phyloP scores from a whole-genome alignment of 1,140 invertebrate genomes.

The Meloidogyne chitwoodi region DNA sequence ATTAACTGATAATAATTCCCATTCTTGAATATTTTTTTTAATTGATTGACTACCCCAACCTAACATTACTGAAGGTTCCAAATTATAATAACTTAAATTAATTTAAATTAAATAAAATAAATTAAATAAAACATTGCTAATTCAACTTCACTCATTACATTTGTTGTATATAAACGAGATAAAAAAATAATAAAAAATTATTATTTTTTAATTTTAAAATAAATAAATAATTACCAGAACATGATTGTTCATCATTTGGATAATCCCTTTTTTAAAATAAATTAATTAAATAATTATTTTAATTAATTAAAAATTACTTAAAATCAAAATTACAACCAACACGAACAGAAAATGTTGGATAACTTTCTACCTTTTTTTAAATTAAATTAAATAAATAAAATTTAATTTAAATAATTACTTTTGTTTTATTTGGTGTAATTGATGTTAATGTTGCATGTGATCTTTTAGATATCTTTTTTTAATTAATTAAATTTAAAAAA shows the following conservation, averaged over 20 bases:
- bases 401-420: neutral
- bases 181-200: neutral
- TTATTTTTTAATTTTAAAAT: neutral
- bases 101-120: conserved; percentile 24
- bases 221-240: conserved; percentile 2
- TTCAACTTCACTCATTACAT: conserved; percentile 43
- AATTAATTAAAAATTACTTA: conserved; percentile 14
- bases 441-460: conserved; percentile 53
- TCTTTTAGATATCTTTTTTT: conserved; percentile 15
- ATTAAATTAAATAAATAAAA: neutral
- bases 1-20: conserved; percentile 35
- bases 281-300: neutral
- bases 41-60: conserved; percentile 38
- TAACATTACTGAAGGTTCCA: conserved; percentile 29
- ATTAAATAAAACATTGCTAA: conserved; percentile 26
- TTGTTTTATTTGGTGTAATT: conserved; percentile 10
- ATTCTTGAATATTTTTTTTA: conserved; percentile 38
- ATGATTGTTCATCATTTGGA: conserved; percentile 45
- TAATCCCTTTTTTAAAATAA: conserved; percentile 25
- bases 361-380: conserved; percentile 44
- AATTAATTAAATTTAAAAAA: neutral
- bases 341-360: conserved; percentile 54
- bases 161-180: conserved; percentile 37
- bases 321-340: conserved; percentile 53
- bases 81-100: conserved; percentile 23